Evolutionary conservation across 2,888 invertebrate species (phyloP), one percentile per base, ranked within the genome.

Genomic region (Apotomis turbidana): DNA sequence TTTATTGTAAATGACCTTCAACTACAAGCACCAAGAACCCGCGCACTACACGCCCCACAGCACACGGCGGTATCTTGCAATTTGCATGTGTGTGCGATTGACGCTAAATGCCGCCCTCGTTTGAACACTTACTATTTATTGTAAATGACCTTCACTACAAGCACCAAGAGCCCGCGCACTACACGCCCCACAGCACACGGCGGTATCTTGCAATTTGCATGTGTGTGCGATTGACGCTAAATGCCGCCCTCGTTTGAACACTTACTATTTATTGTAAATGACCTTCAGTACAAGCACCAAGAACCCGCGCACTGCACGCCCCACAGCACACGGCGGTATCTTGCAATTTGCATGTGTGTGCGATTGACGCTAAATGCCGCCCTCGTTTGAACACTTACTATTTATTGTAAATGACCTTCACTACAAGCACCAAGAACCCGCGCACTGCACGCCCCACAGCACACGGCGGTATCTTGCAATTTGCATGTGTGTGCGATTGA

Each of bases 181-280:
- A 81, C 82, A 86, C 6, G 5, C 86, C 86, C 89, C 87, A 89
- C 90, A 89, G 90, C 87, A 91, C 92, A 92, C 91, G 92, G 88
- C 88, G 84, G 87, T 87, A 84, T 89, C 86, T 86, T 86, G 85
- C 90, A 88, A 92, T 93, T 93, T 93, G 92, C 93, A 93, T 92
- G 88, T 77, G 76, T 59, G 76, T 76, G 77, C 68, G 70, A 52
- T 73, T 62, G 71, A 75, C 51, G 85, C 77, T 82, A 79, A 75
- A 72, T 74, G 76, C 41, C 71, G 73, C 38, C 52, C 70, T 59
- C 41, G 57, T 74, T 88, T 87, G 89, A 88, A 90, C 90, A 89
- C 90, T 86, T 87, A 87, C 87, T 87, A 72, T 91, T 91, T 93
- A 93, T 93, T 91, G 93, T 41, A 41, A 9, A 6, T 12, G 66